phyloP scores from a whole-genome alignment of 1,140 invertebrate species.

The Argopecten irradians region DNA sequence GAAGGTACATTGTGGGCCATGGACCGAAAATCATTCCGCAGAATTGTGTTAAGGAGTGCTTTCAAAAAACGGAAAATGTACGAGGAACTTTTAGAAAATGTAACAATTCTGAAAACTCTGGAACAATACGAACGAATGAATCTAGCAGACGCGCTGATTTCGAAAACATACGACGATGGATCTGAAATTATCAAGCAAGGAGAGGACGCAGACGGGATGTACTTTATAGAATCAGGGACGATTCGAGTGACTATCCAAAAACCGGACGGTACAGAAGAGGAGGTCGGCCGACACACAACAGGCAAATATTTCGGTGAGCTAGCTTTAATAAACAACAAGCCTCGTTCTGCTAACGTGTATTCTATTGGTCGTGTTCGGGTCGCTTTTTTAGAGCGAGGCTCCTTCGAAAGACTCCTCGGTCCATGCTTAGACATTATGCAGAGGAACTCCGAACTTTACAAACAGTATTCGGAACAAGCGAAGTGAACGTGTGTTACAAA shows the following conservation, averaged over 20 bases:
- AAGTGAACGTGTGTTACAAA: slow-evolving; percentile 23
- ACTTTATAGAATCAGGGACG: slow-evolving; percentile 94
- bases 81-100: slow-evolving; percentile 90
- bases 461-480: slow-evolving; percentile 55
- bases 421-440: slow-evolving; percentile 76
- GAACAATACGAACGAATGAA: slow-evolving; percentile 94
- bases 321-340: slow-evolving; percentile 91
- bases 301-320: slow-evolving; percentile 83
- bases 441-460: slow-evolving; percentile 68
- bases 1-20: slow-evolving; percentile 76
- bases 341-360: slow-evolving; percentile 88
- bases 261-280: slow-evolving; percentile 65
- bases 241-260: slow-evolving; percentile 78
- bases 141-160: slow-evolving; percentile 94
- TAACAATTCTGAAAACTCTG: slow-evolving; percentile 93
- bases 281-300: slow-evolving; percentile 63
- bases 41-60: slow-evolving; percentile 95
- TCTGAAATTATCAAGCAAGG: slow-evolving; percentile 89
- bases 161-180: slow-evolving; percentile 85
- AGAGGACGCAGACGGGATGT: slow-evolving; percentile 96
- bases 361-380: slow-evolving; percentile 73
- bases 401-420: slow-evolving; percentile 75
- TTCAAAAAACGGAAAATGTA: slow-evolving; percentile 99
- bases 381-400: slow-evolving; percentile 73
- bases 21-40: slow-evolving; percentile 94